phyloP scores from a whole-genome alignment of 2,797 vertebrate genomes.

The Gymnothorax reevesii region DNA sequence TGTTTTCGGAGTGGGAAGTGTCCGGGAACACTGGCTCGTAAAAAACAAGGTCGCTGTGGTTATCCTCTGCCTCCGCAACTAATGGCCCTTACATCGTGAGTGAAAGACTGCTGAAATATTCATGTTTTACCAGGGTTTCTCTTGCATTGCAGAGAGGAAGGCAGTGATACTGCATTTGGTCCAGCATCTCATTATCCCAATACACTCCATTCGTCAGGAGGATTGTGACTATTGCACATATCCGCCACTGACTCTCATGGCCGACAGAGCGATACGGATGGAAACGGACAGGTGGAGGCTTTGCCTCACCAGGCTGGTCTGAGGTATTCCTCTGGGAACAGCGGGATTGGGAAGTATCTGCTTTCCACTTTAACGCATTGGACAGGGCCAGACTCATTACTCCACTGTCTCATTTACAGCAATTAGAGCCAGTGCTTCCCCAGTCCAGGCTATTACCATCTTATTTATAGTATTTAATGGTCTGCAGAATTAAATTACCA shows the following conservation, averaged over 20 bases:
- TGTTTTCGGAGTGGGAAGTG: neutral
- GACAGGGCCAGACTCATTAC: slow-evolving; percentile 20
- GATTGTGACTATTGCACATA: slow-evolving; percentile 4
- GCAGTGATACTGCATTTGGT: no score
- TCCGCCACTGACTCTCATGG: neutral
- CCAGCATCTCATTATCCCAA: neutral
- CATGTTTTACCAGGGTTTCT: slow-evolving; percentile 6
- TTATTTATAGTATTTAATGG: slow-evolving; percentile 39
- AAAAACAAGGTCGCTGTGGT: slow-evolving; percentile 3
- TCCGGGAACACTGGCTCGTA: neutral
- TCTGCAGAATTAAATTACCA: slow-evolving; percentile 31
- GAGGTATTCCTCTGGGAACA: neutral
- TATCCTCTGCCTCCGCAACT: slow-evolving; percentile 3
- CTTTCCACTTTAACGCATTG: slow-evolving; percentile 22
- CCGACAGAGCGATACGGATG: slow-evolving; percentile 1
- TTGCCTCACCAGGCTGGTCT: neutral
- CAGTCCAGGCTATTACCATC: slow-evolving; percentile 21
- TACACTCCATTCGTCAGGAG: neutral
- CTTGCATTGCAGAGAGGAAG: neutral
- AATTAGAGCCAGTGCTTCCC: slow-evolving; percentile 29
- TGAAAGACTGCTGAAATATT: slow-evolving; percentile 14
- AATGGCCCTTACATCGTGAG: neutral
- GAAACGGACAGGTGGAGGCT: neutral
- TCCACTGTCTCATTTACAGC: slow-evolving; percentile 30
- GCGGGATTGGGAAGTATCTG: neutral